Conservation (phyloP, 2,888 invertebrate genomes). For the Gandaritis pyraliata region DNA sequence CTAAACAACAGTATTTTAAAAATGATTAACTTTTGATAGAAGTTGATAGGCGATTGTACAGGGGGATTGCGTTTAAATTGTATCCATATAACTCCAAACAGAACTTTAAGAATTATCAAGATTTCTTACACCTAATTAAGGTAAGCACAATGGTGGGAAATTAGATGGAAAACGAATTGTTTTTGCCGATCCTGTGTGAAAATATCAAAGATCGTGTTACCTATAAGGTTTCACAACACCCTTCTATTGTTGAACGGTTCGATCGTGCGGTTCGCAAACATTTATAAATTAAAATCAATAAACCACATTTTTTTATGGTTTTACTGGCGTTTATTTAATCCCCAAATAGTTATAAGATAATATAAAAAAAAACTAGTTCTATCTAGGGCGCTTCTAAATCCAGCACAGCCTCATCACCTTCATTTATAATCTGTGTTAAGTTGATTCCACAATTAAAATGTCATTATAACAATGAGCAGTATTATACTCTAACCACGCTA, state of each 20-base stretch:
- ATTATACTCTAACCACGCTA: too few relatives aligned
- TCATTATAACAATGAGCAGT: constrained; percentile 16
- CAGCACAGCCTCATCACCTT: neutral
- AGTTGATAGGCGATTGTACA: too few relatives aligned
- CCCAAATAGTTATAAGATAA: too few relatives aligned
- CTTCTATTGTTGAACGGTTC: constrained; percentile 12
- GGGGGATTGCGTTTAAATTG: neutral
- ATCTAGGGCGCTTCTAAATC: neutral
- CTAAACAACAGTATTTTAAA: too few relatives aligned
- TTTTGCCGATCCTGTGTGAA: constrained; percentile 13
- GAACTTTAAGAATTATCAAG: constrained; percentile 11
- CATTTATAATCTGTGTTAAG: constrained; percentile 6
- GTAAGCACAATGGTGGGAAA: constrained; percentile 34
- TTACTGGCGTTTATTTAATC: too few relatives aligned
- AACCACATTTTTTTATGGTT: too few relatives aligned
- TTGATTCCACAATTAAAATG: constrained; percentile 21
- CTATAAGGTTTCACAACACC: constrained; percentile 20
- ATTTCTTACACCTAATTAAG: constrained; percentile 33
- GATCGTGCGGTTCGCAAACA: constrained; percentile 4
- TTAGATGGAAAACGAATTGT: constrained; percentile 13
- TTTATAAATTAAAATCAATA: neutral
- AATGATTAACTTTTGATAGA: too few relatives aligned
- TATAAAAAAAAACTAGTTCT: neutral
- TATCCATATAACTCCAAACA: constrained; percentile 1
- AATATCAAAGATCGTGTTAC: constrained; percentile 17